These are phyloP conservation scores for Maccullochella peelii DNA, from an alignment of 2,113 vertebrate species.

Conservation along the genomic window DNA sequence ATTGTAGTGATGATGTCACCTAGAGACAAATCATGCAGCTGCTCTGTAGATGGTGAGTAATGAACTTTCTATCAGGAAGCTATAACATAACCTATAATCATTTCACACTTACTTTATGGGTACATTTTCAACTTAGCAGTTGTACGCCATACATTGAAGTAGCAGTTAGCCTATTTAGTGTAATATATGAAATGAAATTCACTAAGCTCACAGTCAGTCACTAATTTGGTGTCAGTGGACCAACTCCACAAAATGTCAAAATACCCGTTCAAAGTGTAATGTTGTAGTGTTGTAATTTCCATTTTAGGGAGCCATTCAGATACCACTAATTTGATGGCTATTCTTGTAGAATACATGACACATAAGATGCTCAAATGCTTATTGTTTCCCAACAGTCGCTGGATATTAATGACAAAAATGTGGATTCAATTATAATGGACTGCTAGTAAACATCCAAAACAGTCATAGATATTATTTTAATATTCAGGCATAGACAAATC, in stretches of 20 bases:
- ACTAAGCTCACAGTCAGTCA: neutral
- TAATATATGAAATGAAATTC: neutral
- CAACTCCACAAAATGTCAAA: neutral
- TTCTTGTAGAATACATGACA: neutral
- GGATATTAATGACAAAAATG: neutral
- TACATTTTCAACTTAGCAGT: neutral
- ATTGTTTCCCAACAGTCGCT: neutral
- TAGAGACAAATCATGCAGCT: slow-evolving; percentile 3
- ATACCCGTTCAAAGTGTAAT: neutral
- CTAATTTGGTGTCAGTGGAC: neutral
- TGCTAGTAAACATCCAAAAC: slow-evolving; percentile 7
- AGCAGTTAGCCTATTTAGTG: neutral
- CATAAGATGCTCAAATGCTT: neutral
- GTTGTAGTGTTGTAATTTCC: neutral
- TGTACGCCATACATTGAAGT: neutral
- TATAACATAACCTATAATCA: neutral
- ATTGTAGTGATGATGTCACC: neutral
- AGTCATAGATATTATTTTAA: neutral
- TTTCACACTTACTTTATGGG: neutral
- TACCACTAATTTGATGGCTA: neutral
- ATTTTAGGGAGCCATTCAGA: neutral
- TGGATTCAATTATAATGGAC: neutral
- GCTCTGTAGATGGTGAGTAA: slow-evolving; percentile 2
- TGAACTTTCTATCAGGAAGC: slow-evolving; percentile 6
- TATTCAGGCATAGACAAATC: neutral